Evolutionary conservation across 2,797 vertebrate species (phyloP).

Genomic region (Carcharodon carcharias): DNA sequence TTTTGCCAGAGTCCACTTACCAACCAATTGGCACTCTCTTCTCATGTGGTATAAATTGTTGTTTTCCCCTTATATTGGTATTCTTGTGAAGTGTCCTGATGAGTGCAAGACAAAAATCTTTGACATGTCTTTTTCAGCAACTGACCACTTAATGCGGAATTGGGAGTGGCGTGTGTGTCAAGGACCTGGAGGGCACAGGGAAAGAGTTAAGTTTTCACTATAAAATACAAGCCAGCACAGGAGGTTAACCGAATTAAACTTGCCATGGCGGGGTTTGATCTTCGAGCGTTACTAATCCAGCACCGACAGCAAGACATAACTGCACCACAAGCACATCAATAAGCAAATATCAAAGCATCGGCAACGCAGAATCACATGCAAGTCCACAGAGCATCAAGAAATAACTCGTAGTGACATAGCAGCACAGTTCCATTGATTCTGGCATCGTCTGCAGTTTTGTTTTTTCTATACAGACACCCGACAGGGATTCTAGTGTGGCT

Average conservation of each 20-base stretch:
- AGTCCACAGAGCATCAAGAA: not conserved
- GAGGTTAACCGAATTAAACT: not conserved
- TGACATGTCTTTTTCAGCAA: too few species aligned
- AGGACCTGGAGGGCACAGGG: not conserved
- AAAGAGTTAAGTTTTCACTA: not conserved
- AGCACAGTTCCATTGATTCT: not conserved
- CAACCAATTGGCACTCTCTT: too few species aligned
- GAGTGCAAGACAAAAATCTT: too few species aligned
- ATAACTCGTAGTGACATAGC: not conserved
- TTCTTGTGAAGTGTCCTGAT: too few species aligned
- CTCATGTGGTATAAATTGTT: too few species aligned
- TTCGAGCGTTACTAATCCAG: not conserved
- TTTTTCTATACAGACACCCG: not conserved
- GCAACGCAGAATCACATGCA: not conserved
- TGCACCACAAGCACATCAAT: not conserved
- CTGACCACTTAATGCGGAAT: not conserved
- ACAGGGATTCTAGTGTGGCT: not conserved
- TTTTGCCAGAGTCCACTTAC: too few species aligned
- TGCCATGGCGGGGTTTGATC: not conserved
- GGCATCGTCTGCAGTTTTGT: not conserved
- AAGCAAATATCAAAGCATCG: not conserved
- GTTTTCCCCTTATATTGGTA: too few species aligned
- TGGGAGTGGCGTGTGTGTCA: not conserved
- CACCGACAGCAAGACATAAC: not conserved
- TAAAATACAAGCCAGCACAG: not conserved